Evolutionary conservation across 2,888 invertebrate genomes (phyloP).

Genomic region (Leucophenga maculata): DNA sequence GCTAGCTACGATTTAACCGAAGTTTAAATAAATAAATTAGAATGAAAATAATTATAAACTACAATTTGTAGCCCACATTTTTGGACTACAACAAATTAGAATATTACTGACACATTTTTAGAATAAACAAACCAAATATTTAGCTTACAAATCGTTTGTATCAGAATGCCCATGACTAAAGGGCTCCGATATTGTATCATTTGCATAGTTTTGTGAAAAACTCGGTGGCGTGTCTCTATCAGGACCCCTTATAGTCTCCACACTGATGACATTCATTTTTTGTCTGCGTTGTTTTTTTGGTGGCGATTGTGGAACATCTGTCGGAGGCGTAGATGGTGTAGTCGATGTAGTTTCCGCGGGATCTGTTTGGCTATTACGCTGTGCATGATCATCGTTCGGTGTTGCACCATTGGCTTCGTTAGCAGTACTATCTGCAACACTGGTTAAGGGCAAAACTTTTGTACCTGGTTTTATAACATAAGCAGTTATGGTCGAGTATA

Average conservation of each 20-base stretch:
- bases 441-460: slow-evolving; percentile 9
- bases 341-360: too few species aligned
- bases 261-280: slow-evolving; percentile 41
- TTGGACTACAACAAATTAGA: neutral
- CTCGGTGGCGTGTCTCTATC: too few species aligned
- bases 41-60: too few species aligned
- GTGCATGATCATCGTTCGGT: neutral
- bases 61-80: neutral
- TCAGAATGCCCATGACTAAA: neutral
- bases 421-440: neutral
- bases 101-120: too few species aligned
- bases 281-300: slow-evolving; percentile 26
- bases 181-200: too few species aligned
- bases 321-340: too few species aligned
- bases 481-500: slow-evolving; percentile 43
- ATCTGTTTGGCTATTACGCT: too few species aligned
- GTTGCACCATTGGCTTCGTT: neutral
- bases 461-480: slow-evolving; percentile 35
- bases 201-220: too few species aligned
- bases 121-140: neutral
- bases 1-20: too few species aligned
- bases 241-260: neutral
- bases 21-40: neutral
- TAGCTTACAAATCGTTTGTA: slow-evolving; percentile 7
- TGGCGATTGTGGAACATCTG: neutral